A percentile compares a stretch with the other conserved stretches of the same genome.
phyloP scores from a whole-genome alignment of 64 coral and sea anemone genomes.

The Hydrozoanthus tunicans region DNA sequence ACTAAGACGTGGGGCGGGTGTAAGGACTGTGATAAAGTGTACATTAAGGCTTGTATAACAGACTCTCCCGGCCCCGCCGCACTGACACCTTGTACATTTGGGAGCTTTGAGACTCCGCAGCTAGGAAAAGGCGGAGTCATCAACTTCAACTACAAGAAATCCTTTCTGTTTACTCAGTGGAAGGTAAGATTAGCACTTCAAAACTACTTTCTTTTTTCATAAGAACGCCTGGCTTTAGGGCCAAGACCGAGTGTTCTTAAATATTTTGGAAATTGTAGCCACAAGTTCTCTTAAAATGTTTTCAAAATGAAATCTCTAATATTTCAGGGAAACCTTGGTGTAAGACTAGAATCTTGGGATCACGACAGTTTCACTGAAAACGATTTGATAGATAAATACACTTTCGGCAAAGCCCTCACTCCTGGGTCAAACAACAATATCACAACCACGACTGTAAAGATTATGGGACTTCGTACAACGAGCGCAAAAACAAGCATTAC shows the following conservation, averaged over 20 bases:
- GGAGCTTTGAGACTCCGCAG: conserved; percentile 26
- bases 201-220: neutral
- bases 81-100: conserved; percentile 51
- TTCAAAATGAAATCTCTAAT: neutral
- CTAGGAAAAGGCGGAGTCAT: conserved; percentile 34
- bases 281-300: too few species aligned
- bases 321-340: conserved; percentile 66
- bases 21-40: conserved; percentile 60
- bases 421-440: neutral
- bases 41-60: conserved; percentile 65
- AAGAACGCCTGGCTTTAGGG: too few species aligned
- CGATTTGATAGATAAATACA: conserved; percentile 67
- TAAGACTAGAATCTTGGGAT: conserved; percentile 77
- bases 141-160: conserved; percentile 26
- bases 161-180: conserved; percentile 46
- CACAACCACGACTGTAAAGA: neutral
- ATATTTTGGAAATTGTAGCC: too few species aligned
- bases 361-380: conserved; percentile 43
- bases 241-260: too few species aligned
- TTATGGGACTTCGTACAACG: conserved; percentile 15
- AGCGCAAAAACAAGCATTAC: conserved; percentile 28
- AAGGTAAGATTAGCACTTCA: conserved; percentile 23
- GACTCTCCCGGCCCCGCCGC: neutral
- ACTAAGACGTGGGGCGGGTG: conserved; percentile 15
- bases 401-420: conserved; percentile 13